A percentile compares a stretch with the other conserved stretches of the same genome.
phyloP scores from a whole-genome alignment of 2,113 vertebrate genomes.

The Amphilophus citrinellus region DNA sequence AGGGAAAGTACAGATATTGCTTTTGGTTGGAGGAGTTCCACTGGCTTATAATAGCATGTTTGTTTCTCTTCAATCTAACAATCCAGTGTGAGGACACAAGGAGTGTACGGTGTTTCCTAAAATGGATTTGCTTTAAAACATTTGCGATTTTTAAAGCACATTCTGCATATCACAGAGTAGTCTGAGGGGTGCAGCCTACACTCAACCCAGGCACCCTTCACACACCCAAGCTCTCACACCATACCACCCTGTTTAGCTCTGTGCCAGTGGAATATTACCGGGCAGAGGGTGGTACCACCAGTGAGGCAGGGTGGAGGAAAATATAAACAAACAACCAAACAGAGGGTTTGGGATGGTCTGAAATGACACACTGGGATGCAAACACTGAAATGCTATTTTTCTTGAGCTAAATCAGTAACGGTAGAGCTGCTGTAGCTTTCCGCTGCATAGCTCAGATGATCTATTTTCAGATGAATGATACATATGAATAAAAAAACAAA shows the following conservation, averaged over 20 bases:
- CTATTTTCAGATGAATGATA: neutral
- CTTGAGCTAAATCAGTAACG: conserved; percentile 41
- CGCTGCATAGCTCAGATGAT: neutral
- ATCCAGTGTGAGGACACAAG: conserved; percentile 13
- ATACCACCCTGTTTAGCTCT: conserved; percentile 63
- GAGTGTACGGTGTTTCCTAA: conserved; percentile 10
- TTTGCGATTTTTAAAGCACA: conserved; percentile 30
- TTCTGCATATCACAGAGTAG: conserved; percentile 22
- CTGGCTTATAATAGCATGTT: conserved; percentile 30
- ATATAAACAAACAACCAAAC: conserved; percentile 73
- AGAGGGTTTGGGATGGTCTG: conserved; percentile 48
- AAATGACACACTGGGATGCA: conserved; percentile 39
- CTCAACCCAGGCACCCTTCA: conserved; percentile 50
- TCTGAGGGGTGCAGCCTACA: conserved; percentile 23
- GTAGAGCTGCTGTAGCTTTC: conserved; percentile 45
- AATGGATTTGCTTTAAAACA: conserved; percentile 38
- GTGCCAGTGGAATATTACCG: conserved; percentile 76
- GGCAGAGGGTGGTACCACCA: conserved; percentile 41
- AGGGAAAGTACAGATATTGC: conserved; percentile 54
- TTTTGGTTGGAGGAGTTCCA: conserved; percentile 55
- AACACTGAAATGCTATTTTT: conserved; percentile 44
- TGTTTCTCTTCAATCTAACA: conserved; percentile 41
- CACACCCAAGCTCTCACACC: conserved; percentile 53
- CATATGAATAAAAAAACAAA: neutral
- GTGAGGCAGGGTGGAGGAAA: conserved; percentile 60